phyloP scores from a whole-genome alignment of 92 coral and sea anemone species.

The Heliopora coerulea region DNA sequence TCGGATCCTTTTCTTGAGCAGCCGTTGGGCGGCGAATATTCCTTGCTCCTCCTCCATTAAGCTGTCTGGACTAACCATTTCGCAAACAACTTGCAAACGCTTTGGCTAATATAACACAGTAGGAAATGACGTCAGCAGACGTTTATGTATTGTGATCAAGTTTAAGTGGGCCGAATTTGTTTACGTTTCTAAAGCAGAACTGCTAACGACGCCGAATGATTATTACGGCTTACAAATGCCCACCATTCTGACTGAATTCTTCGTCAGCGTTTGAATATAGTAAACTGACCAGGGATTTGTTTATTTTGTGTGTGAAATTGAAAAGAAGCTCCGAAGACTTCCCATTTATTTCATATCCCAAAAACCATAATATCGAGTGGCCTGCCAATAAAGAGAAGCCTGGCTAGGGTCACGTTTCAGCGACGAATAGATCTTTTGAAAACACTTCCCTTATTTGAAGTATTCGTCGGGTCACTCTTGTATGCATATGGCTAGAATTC shows the following conservation, averaged over 20 bases:
- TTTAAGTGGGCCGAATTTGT: conserved; percentile 28
- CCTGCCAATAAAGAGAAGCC: not conserved
- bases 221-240: not conserved
- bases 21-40: conserved; percentile 33
- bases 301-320: not conserved
- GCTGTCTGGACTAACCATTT: not conserved
- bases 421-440: not conserved
- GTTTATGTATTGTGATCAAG: conserved; percentile 33
- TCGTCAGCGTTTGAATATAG: not conserved
- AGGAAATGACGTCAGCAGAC: conserved; percentile 41
- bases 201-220: not conserved
- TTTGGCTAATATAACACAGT: conserved; percentile 32
- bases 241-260: not conserved
- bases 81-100: conserved; percentile 16
- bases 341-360: not conserved
- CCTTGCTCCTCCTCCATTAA: conserved; percentile 19
- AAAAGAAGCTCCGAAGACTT: not conserved
- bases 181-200: not conserved
- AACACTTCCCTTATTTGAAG: not conserved
- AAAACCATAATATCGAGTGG: not conserved
- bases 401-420: not conserved
- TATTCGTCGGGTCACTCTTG: not conserved
- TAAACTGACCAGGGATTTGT: not conserved
- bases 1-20: conserved; percentile 38
- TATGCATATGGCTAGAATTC: not conserved